Conservation (phyloP, 53 echinoderm and acorn worm genomes). For the Patiria pectinifera region DNA sequence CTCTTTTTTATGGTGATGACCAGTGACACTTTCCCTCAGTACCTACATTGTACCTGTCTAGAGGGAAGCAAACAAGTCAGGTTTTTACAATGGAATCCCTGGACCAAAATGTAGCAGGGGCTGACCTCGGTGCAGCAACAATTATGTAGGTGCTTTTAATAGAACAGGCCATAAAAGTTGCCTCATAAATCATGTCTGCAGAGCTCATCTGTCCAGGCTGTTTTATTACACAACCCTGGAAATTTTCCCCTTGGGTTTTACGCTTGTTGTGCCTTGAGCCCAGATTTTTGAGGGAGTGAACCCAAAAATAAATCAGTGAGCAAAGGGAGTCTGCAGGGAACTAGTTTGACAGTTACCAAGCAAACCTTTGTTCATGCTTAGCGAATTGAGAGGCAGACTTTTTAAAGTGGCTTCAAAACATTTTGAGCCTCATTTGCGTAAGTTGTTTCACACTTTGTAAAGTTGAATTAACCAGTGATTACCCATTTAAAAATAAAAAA, state of each 20-base stretch:
- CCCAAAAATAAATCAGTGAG: neutral
- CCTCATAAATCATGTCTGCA: neutral
- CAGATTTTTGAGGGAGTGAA: neutral
- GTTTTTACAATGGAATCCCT: neutral
- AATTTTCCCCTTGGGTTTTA: neutral
- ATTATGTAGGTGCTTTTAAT: neutral
- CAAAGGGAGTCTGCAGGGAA: neutral
- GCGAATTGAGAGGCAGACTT: neutral
- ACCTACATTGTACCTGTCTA: no score
- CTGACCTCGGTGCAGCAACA: neutral
- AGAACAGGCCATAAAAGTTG: neutral
- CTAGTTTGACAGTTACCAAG: neutral
- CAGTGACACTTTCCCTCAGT: no score
- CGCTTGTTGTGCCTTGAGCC: neutral
- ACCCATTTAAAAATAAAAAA: no score
- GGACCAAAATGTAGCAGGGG: neutral
- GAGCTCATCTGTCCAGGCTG: neutral
- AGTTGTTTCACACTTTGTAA: no score
- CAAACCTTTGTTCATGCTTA: neutral
- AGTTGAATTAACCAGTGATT: no score
- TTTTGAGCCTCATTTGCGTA: no score
- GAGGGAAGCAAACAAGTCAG: no score
- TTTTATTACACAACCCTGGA: constrained; percentile 7
- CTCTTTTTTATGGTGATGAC: no score
- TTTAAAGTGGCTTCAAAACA: no score